Evolutionary conservation across 2,113 vertebrate species (phyloP).

Genomic region (Silurus asotus): DNA sequence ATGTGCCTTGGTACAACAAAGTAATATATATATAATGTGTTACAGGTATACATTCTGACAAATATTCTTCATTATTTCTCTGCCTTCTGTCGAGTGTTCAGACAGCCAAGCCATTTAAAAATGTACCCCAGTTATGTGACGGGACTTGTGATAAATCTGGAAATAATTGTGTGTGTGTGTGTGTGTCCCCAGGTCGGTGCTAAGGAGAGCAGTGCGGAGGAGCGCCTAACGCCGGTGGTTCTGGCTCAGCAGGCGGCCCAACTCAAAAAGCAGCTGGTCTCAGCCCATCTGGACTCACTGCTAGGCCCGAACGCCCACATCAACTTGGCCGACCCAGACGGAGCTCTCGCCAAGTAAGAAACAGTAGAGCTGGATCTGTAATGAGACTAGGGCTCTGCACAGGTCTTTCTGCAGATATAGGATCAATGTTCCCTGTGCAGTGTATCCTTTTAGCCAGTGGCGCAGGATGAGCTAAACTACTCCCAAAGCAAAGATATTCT

Average conservation of each 20-base stretch:
- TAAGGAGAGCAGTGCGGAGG: conserved; percentile 83
- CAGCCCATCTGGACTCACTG: conserved; percentile 88
- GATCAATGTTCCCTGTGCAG: not conserved
- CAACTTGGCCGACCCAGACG: conserved; percentile 89
- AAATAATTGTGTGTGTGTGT: not conserved
- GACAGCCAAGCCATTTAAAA: not conserved
- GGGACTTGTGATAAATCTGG: not conserved
- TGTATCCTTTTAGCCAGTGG: not conserved
- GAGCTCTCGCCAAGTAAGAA: conserved; percentile 87
- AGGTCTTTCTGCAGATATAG: not conserved
- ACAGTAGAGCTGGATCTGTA: not conserved
- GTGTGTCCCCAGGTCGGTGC: conserved; percentile 68
- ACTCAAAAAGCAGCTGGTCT: conserved; percentile 90
- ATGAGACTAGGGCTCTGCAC: not conserved
- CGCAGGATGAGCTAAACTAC: not conserved
- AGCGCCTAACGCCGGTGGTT: conserved; percentile 87
- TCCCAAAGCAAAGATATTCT: not conserved
- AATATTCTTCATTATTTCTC: not conserved
- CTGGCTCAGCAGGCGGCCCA: conserved; percentile 86
- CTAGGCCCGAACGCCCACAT: conserved; percentile 87
- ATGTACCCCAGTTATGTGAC: not conserved
- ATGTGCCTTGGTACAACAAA: not conserved
- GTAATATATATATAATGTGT: too few species aligned
- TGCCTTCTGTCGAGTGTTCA: too few species aligned
- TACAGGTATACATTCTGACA: not conserved